phyloP scores from a whole-genome alignment of 2,888 invertebrate genomes.

The Taphrorychus bicolor region DNA sequence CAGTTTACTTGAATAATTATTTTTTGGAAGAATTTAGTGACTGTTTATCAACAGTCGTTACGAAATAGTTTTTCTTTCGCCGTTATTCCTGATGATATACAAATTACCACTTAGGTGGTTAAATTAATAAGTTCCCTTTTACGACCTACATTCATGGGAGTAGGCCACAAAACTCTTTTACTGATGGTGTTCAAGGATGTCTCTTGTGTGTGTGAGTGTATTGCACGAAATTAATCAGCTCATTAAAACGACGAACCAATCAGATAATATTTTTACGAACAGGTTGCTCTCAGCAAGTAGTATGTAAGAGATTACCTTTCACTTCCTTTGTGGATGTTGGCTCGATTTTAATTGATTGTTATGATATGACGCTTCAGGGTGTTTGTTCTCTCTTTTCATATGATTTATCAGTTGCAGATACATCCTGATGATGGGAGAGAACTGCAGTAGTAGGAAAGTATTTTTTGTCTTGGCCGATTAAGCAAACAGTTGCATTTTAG shows the following conservation, averaged over 20 bases:
- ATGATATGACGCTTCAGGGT: not conserved
- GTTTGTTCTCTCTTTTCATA: not conserved
- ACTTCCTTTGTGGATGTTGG: not conserved
- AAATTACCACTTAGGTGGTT: not conserved
- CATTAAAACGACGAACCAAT: constrained; percentile 1
- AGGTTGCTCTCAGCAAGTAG: not conserved
- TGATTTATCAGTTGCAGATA: not conserved
- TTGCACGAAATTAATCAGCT: not conserved
- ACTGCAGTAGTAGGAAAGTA: too few species aligned
- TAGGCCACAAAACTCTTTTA: not conserved
- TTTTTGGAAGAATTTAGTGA: not conserved
- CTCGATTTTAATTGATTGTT: not conserved
- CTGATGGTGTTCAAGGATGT: not conserved
- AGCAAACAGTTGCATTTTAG: too few species aligned
- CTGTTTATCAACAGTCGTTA: not conserved
- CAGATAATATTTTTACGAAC: not conserved
- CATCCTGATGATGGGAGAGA: too few species aligned
- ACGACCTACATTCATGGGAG: not conserved
- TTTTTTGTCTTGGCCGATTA: too few species aligned
- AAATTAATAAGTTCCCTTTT: not conserved
- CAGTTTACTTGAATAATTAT: not conserved
- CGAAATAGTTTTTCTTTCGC: constrained; percentile 1
- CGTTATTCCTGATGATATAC: not conserved
- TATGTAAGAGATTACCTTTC: not conserved
- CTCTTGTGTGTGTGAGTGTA: not conserved